Base-by-base conservation (phyloP, 2,888 invertebrate species). In the Amblyteles armatorius region DNA sequence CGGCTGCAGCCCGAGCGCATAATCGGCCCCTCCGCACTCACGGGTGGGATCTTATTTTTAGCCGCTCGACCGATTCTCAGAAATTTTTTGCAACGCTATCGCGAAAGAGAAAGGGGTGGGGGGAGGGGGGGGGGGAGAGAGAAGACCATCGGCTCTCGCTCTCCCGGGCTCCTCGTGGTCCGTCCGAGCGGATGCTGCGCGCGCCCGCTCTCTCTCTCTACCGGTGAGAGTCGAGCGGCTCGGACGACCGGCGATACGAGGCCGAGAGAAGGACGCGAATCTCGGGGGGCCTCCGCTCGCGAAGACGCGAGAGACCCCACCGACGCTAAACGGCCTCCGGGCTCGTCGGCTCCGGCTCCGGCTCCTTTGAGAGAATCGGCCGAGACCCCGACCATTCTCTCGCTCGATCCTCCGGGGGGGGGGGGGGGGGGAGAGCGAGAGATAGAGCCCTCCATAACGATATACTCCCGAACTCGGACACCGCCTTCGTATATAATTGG, bases 11-110 rank as follows among this genome's bases (percentile, higher is more conserved):
- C 22, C 13, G 29, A 52, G 60, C 88, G 88, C 90, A 92, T 93
- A 92, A 93, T 93, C 92, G 91, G 89, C 89, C 91, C 92, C 92
- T 92, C 92, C 92, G 92, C 90, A 91, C 92, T 92, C 93, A 92
- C 93, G 93, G 93, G 92, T 93, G 93, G 93, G 91, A 93, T 93
- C 89, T 92, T 93, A 93, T 93, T 93, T 93, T 93, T 93, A 93
- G 93, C 92, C 86, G 88, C 87, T 89, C 36, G 44, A 50, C 86
- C 89, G 90, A 91, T 93, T 93, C 93, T 91, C 89, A 88, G 93
- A 93, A 93, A 91, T 91, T 87, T 79, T 90, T 89, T 87, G 88
- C 89, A 85, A 87, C 79, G 76, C 76, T 71, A 67, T 68, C 67
- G n/a, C 36, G 57, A 33, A 26, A 29, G 57, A 36, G 40, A 44